Conservation (phyloP, 2,113 vertebrate genomes). For the Scartelaos histophorus region DNA sequence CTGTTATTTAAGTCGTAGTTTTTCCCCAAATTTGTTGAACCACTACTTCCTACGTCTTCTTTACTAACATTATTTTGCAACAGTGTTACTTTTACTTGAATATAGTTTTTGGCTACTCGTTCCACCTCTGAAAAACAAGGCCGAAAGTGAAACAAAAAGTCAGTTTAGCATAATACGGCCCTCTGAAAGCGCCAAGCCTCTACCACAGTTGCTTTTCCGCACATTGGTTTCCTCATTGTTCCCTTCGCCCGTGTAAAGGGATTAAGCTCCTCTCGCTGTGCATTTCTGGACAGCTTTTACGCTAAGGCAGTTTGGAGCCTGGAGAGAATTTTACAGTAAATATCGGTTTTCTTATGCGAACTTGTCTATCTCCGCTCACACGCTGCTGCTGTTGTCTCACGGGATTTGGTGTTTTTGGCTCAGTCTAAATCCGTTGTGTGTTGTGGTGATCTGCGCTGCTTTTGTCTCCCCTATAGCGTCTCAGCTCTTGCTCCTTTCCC, state of each 20-base stretch:
- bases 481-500: conserved; percentile 24
- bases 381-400: conserved; percentile 54
- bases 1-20: too few relatives aligned
- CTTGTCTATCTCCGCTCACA: conserved; percentile 61
- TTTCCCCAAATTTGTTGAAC: too few relatives aligned
- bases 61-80: too few relatives aligned
- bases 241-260: conserved; percentile 48
- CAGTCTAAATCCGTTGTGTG: conserved; percentile 58
- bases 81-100: too few relatives aligned
- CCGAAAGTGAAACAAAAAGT: not conserved
- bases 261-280: conserved; percentile 32
- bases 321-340: conserved; percentile 19
- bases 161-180: too few relatives aligned
- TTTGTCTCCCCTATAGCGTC: not conserved
- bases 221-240: conserved; percentile 52
- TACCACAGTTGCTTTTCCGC: conserved; percentile 17
- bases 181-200: not conserved
- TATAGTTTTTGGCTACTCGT: too few relatives aligned
- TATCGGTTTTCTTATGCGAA: conserved; percentile 37
- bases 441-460: conserved; percentile 16
- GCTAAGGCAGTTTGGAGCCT: conserved; percentile 32
- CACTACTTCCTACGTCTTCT: too few relatives aligned
- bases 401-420: conserved; percentile 55
- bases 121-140: not conserved
- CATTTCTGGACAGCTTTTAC: conserved; percentile 32